Evolutionary conservation across 2,113 vertebrate genomes (phyloP).

Genomic region (Crypturellus undulatus): DNA sequence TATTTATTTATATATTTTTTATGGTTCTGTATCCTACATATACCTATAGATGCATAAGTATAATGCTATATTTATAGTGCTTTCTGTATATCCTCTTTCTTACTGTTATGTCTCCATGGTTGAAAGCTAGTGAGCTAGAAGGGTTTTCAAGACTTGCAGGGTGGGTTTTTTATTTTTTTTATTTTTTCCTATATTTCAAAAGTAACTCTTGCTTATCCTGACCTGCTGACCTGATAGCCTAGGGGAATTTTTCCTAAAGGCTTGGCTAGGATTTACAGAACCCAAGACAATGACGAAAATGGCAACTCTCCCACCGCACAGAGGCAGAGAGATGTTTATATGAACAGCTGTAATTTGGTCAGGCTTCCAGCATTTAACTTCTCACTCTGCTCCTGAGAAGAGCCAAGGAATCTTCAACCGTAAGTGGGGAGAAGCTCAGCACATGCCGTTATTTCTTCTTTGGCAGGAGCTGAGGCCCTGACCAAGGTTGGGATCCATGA

Average conservation of each 20-base stretch:
- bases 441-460: neutral
- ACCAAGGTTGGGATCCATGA: neutral
- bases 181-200: neutral
- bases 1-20: neutral
- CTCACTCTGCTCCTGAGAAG: fast-evolving
- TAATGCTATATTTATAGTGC: neutral
- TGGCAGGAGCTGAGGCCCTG: neutral
- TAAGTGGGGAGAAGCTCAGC: neutral
- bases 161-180: neutral
- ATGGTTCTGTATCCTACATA: neutral
- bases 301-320: neutral
- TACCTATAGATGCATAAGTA: neutral
- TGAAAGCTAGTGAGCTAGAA: neutral
- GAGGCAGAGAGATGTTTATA: neutral
- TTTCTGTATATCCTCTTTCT: neutral
- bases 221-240: neutral
- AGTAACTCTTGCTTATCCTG: neutral
- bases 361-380: neutral
- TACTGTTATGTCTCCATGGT: neutral
- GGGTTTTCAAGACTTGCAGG: neutral
- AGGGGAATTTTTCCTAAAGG: neutral
- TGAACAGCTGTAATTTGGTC: neutral
- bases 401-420: neutral
- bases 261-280: neutral
- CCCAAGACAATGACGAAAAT: neutral